Base-by-base conservation (phyloP, 2,113 vertebrate species). In the Equus quagga region DNA sequence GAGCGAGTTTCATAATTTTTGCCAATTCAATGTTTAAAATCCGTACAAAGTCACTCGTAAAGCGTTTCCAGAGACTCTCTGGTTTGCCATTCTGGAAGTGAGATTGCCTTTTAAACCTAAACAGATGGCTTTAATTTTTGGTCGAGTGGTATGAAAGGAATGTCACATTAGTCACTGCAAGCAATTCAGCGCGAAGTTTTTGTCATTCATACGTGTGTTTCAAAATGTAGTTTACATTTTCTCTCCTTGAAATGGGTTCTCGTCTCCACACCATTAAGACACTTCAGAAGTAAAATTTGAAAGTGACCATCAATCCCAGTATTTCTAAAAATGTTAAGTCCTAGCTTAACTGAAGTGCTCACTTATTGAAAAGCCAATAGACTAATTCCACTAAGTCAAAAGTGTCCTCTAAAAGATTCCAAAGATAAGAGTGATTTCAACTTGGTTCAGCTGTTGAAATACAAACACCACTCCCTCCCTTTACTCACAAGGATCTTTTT, bases 71-170 rank as follows among this genome's bases (percentile, higher is more conserved):
- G 84, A 96, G 49, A 85, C 76, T 73, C 24, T 96, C 67, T 73
- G 51, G 92, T 51, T 44, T 60, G 81, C 15, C 64, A 33, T 33
- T 96, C 28, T 70, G 24, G 62, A 44, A 41, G 36, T 94, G 95
- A 88, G 97, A 58, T 88, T 78, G 80, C 36, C 67, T 64, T 83
- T 92, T 97, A 97, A 90, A 28, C 46, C 96, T n/a, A 15, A 69
- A 96, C 91, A 97, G 51, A 95, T 78, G 93, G 18, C 58, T 97
- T 94, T 67, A 41, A 92, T 97, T 98, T 97, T 90, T 94, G 90
- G 31, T 78, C 70, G 7, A 46, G 13, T 51, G 12, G 72, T 83
- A 97, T 78, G 89, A 94, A 81, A 95, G 56, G 62, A 91, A 97
- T 94, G 95, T 86, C 0, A 49, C n/a, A 24, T 41, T 81, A 75